Conservation (phyloP, 1,140 invertebrate genomes). For the Dryas iulia region DNA sequence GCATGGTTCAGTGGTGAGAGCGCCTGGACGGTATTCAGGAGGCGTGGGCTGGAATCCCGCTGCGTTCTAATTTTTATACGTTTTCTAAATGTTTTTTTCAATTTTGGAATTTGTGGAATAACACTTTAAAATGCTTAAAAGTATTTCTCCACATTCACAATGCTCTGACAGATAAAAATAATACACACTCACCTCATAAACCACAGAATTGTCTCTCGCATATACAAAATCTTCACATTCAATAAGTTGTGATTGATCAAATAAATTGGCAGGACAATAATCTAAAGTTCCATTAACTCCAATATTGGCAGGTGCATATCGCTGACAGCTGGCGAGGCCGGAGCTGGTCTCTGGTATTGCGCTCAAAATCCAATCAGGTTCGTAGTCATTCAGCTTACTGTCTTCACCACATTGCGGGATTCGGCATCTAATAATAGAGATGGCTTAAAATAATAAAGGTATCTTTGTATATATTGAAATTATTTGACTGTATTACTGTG, state of each 20-base stretch:
- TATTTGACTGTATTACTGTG: no score
- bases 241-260: conserved; percentile 36
- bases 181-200: conserved; percentile 67
- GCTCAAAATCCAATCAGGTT: conserved; percentile 55
- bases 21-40: no score
- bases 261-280: conserved; percentile 49
- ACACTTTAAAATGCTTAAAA: no score
- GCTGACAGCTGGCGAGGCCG: conserved; percentile 44
- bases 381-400: conserved; percentile 30
- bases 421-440: conserved; percentile 53
- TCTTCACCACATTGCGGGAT: conserved; percentile 65
- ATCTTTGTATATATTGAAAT: no score
- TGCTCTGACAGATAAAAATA: no score
- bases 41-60: no score
- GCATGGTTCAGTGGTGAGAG: no score
- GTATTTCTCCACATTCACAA: no score
- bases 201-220: conserved; percentile 58
- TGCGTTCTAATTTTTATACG: no score
- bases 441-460: background rate
- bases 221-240: conserved; percentile 62
- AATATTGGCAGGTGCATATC: conserved; percentile 36
- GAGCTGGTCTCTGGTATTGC: conserved; percentile 51
- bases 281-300: conserved; percentile 40
- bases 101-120: no score
- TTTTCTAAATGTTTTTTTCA: no score